Evolutionary conservation across 2,113 vertebrate genomes (phyloP).

Genomic region (Lophotis ruficrista): DNA sequence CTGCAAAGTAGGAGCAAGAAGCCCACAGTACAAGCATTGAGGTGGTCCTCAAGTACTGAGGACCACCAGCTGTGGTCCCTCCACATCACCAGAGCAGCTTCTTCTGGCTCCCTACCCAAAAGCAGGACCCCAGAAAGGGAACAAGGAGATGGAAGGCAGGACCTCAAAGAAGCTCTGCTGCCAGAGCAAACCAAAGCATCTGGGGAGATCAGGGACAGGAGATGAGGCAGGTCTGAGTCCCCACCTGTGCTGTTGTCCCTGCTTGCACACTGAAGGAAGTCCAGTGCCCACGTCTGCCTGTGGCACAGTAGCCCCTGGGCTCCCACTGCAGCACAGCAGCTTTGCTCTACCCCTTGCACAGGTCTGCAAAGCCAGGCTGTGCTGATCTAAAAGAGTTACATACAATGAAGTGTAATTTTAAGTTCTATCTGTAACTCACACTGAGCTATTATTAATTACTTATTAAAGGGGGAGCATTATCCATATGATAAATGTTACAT

Average conservation of each 20-base stretch:
- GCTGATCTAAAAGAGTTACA: background rate
- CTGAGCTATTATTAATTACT: background rate
- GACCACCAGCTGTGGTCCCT: rapidly evolving
- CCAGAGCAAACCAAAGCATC: background rate
- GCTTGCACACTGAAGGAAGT: background rate
- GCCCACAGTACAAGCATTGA: background rate
- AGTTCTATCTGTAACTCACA: background rate
- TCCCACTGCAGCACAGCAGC: background rate
- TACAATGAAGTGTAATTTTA: background rate
- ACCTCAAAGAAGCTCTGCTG: background rate
- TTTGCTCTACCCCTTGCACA: background rate
- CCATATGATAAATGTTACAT: conserved; percentile 37
- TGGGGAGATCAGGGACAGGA: background rate
- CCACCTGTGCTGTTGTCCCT: background rate
- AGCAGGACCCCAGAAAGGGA: background rate
- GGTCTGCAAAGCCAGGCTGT: background rate
- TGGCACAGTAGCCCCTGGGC: background rate
- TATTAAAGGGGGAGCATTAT: conserved; percentile 27
- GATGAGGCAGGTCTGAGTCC: background rate
- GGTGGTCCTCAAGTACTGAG: too few species aligned
- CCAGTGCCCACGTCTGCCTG: background rate
- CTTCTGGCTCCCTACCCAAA: background rate
- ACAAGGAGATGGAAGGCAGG: background rate
- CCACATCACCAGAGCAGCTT: rapidly evolving
- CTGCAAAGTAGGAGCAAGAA: background rate